These are phyloP conservation scores for Sebastes goodei DNA, from an alignment of 2,797 vertebrate genomes.

Conservation along the genomic window DNA sequence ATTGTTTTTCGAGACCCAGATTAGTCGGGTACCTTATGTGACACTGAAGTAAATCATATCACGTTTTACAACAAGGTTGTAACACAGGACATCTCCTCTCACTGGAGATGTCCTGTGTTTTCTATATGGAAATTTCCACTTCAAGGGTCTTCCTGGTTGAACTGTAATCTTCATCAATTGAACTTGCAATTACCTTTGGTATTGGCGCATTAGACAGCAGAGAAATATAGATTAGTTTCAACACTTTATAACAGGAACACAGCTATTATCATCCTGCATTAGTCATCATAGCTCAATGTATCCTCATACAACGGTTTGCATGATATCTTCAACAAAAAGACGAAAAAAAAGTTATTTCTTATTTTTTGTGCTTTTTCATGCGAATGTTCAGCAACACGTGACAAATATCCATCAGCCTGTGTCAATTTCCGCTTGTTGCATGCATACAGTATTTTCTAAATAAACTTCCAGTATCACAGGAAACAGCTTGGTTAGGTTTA, in stretches of 20 bases:
- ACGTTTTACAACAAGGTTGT: not conserved
- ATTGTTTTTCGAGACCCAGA: not conserved
- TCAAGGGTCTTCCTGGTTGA: not conserved
- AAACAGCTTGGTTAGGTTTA: too few relatives aligned
- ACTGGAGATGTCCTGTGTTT: not conserved
- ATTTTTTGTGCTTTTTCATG: too few relatives aligned
- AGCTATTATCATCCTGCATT: not conserved
- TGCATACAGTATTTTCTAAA: too few relatives aligned
- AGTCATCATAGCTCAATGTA: not conserved
- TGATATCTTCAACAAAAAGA: too few relatives aligned
- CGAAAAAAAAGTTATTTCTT: too few relatives aligned
- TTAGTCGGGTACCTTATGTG: not conserved
- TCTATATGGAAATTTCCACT: not conserved
- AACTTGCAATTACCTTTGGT: not conserved
- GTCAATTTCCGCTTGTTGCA: too few relatives aligned
- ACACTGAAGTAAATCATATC: not conserved
- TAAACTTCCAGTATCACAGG: too few relatives aligned
- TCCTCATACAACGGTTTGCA: too few relatives aligned
- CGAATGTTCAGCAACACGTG: too few relatives aligned
- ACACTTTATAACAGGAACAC: not conserved
- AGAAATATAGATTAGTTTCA: not conserved
- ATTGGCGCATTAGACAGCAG: not conserved
- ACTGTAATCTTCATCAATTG: not conserved
- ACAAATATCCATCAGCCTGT: too few relatives aligned
- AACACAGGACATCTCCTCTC: not conserved